Evolutionary conservation across 2,113 vertebrate genomes (phyloP).

Genomic region (Brienomyrus brachyistius): DNA sequence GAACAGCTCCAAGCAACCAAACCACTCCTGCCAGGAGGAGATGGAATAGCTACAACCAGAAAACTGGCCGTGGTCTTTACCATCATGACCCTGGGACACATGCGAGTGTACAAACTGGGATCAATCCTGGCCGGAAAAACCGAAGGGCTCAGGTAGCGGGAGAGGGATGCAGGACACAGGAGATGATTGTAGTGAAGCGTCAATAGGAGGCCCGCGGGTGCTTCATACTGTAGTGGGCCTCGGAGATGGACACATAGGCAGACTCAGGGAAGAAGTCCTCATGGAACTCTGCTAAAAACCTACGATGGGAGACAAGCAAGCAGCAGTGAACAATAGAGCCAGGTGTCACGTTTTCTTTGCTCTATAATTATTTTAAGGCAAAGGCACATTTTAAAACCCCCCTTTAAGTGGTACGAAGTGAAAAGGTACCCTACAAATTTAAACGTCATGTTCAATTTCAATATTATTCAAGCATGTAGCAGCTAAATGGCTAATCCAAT

Average conservation of each 20-base stretch:
- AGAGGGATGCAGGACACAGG: not conserved
- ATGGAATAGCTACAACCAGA: not conserved
- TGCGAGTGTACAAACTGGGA: not conserved
- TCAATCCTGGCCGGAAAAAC: not conserved
- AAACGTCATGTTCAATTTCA: not conserved
- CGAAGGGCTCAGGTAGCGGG: not conserved
- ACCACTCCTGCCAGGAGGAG: not conserved
- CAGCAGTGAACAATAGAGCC: not conserved
- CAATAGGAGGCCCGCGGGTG: slow-evolving; percentile 83
- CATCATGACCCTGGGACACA: not conserved
- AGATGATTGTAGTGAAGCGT: slow-evolving; percentile 28
- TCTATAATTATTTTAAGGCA: not conserved
- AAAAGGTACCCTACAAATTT: not conserved
- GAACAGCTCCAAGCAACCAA: not conserved
- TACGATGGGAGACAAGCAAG: slow-evolving; percentile 35
- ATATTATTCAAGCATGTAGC: not conserved
- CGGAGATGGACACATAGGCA: slow-evolving; percentile 87
- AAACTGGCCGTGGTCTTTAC: not conserved
- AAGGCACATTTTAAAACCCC: not conserved
- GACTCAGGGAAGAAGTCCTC: slow-evolving; percentile 96
- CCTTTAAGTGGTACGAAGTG: not conserved
- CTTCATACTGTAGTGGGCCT: slow-evolving; percentile 93
- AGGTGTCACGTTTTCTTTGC: not conserved
- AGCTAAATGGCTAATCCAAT: not conserved
- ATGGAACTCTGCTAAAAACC: slow-evolving; percentile 95